Evolutionary conservation across 2,888 invertebrate species (phyloP), one percentile per base, ranked within the genome.

Genomic region (Acleris cristana): DNA sequence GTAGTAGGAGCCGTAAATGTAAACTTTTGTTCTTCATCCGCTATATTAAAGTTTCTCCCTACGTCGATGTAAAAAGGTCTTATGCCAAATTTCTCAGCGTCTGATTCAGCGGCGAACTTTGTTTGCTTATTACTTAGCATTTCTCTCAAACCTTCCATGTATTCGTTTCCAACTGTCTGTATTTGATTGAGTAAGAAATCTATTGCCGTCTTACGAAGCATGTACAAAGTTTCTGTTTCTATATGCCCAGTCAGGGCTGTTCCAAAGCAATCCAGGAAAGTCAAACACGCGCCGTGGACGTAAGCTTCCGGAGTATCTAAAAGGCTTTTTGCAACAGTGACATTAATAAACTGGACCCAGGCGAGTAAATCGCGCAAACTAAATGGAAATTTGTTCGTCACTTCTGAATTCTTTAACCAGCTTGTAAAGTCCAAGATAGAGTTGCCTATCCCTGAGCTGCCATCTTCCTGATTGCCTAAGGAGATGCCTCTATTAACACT

Each of bases 361-460:
- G 97, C 96, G 26, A 99, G 89, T 66, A 99, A 94, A 85, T 99
- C 99, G 76, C 99, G 95, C 70, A 99, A 96, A 75, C 98, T 99
- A 68, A 98, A 95, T 5, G 96, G 96, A 73, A 96, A 96, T 78
- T 97, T 96, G 65, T 91, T 95, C 45, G 97, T 96, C 51, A 96
- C 93, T 77, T 96, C 95, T 0, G 95, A 95, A 45, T 82, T 89
- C 71, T 94, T 94, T 72, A 98, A 94, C 96, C 96, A 97, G 34
- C 96, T 94, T 0, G 97, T 93, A 76, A 99, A 98, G 72, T 96
- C 95, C 76, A 98, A 93, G 70, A 99, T 96, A 44, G 94, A 94
- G 57, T 86, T 89, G 0, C 97, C 96, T 52, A 98, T 91, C 18
- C 94, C 94, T 5, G 91, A 92, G 40, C 86, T 91, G 0, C 92